A percentile compares a stretch with the other conserved stretches of the same genome.
Evolutionary conservation across 2,888 invertebrate genomes (phyloP).

Genomic region (Trachelus tabidus): DNA sequence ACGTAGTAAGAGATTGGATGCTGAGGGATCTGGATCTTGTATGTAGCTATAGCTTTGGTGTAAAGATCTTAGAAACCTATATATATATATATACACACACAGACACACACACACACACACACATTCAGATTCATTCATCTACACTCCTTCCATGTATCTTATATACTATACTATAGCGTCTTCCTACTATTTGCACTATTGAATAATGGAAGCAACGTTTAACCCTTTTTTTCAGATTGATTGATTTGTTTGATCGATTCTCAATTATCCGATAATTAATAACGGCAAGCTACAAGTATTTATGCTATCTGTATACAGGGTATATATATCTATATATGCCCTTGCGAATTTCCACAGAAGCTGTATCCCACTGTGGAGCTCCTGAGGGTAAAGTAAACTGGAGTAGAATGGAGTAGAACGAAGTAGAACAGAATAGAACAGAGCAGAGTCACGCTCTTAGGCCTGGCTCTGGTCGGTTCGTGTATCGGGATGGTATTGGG

Average conservation of each 20-base stretch:
- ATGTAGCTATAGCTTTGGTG: neutral
- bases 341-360: neutral
- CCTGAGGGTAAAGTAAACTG: neutral
- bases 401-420: neutral
- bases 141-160: neutral
- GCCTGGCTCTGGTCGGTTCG: slow-evolving; percentile 31
- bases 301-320: neutral
- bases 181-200: neutral
- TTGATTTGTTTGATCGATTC: neutral
- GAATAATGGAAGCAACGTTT: neutral
- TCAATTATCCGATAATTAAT: neutral
- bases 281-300: neutral
- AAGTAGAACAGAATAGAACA: neutral
- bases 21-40: neutral
- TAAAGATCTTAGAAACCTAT: neutral
- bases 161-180: neutral
- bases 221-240: neutral
- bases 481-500: slow-evolving; percentile 46
- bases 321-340: no score
- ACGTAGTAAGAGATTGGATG: neutral
- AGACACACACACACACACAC: no score
- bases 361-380: neutral
- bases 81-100: neutral
- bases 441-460: neutral
- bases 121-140: neutral